Percentiles rank a stretch among this genome's conserved stretches.
Evolutionary conservation across 2,888 invertebrate genomes (phyloP).

Genomic region (Torymus aiolomorphi): DNA sequence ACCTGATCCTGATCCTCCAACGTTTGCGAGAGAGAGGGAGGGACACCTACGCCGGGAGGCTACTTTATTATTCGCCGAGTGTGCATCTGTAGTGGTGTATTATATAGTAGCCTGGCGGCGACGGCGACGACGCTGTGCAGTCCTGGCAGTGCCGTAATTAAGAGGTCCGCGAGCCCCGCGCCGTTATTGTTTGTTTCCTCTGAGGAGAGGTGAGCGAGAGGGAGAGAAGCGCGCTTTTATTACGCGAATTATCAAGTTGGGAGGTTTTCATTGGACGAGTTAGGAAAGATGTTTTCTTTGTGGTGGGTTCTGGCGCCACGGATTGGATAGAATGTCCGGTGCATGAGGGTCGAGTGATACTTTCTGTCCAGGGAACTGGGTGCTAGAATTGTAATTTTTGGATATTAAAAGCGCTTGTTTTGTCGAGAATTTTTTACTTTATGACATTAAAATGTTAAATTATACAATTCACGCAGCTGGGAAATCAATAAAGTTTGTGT

Average conservation of each 20-base stretch:
- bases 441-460: too few species aligned
- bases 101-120: background rate
- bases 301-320: too few species aligned
- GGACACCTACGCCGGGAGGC: constrained; percentile 38
- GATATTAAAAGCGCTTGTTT: too few species aligned
- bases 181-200: constrained; percentile 27
- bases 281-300: background rate
- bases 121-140: background rate
- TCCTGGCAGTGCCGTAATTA: constrained; percentile 45
- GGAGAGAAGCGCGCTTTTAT: constrained; percentile 10
- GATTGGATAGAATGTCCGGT: too few species aligned
- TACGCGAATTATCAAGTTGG: constrained; percentile 29
- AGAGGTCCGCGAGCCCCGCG: constrained; percentile 21
- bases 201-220: background rate
- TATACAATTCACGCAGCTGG: too few species aligned
- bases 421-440: too few species aligned
- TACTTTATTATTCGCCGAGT: constrained; percentile 45
- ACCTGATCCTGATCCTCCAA: too few species aligned
- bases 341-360: too few species aligned
- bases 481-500: too few species aligned
- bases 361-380: too few species aligned
- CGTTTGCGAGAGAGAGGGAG: background rate
- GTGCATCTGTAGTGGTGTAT: too few species aligned
- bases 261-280: constrained; percentile 28
- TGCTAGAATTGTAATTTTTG: too few species aligned